These are phyloP conservation scores for Drepana falcataria DNA, from an alignment of 2,888 invertebrate genomes.

Conservation along the genomic window DNA sequence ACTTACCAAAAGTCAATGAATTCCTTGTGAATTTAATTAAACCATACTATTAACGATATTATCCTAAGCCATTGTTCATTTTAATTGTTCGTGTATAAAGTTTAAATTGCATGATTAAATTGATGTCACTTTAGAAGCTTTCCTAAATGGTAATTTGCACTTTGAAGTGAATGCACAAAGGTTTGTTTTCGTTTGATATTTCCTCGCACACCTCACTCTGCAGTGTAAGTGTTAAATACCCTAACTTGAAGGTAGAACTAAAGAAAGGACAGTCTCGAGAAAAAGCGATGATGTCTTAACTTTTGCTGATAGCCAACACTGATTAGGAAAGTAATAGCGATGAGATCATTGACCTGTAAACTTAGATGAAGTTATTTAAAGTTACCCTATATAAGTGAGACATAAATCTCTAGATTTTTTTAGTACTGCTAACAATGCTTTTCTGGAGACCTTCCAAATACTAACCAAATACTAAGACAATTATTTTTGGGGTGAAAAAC, in stretches of 20 bases:
- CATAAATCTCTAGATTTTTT: not conserved
- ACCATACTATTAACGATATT: too few species aligned
- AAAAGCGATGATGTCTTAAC: slow-evolving; percentile 10
- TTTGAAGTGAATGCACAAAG: not conserved
- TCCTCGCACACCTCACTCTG: slow-evolving; percentile 2
- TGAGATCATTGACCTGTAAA: not conserved
- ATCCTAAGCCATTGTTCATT: too few species aligned
- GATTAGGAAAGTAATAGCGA: not conserved
- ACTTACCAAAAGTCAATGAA: too few species aligned
- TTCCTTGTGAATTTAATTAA: too few species aligned
- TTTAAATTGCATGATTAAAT: too few species aligned
- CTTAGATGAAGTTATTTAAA: slow-evolving; percentile 1
- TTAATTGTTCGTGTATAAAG: too few species aligned
- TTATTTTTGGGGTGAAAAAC: too few species aligned
- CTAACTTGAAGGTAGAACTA: slow-evolving; percentile 15
- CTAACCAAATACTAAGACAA: not conserved
- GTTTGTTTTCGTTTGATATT: slow-evolving; percentile 6
- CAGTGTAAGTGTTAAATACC: slow-evolving; percentile 17
- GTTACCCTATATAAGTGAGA: not conserved
- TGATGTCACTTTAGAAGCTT: too few species aligned
- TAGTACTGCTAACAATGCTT: not conserved
- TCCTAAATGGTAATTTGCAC: not conserved
- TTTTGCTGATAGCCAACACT: slow-evolving; percentile 12
- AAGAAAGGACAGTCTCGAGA: slow-evolving; percentile 13
- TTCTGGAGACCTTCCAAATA: not conserved